Percentiles rank a stretch among this genome's conserved stretches.
These are phyloP conservation scores for Ibidorhyncha struthersii DNA, from an alignment of 2,113 vertebrate genomes.

Conservation along the genomic window DNA sequence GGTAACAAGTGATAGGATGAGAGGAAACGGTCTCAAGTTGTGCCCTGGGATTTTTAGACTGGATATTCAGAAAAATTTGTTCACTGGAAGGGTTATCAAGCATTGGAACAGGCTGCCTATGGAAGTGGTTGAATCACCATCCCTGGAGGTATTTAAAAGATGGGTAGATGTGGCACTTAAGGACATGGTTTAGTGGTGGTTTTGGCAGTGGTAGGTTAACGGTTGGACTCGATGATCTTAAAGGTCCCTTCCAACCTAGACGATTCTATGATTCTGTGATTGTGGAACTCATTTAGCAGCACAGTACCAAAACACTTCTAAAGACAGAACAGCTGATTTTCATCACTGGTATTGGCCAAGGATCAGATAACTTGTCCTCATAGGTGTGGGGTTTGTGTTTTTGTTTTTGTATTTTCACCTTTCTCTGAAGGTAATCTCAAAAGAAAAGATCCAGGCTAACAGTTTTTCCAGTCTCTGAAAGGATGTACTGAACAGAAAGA, in stretches of 20 bases:
- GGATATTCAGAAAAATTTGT: neutral
- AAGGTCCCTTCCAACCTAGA: no score
- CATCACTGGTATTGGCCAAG: neutral
- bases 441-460: neutral
- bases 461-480: neutral
- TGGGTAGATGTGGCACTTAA: accelerated
- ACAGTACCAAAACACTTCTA: neutral
- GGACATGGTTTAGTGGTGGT: neutral
- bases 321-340: neutral
- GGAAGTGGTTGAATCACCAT: neutral
- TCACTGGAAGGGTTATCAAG: neutral
- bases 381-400: neutral
- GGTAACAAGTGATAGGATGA: accelerated
- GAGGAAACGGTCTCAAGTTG: neutral
- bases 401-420: neutral
- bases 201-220: neutral
- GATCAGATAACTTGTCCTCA: neutral
- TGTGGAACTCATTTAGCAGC: neutral
- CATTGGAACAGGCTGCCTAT: neutral
- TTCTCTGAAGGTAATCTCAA: neutral
- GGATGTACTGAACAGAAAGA: neutral
- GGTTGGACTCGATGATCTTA: no score
- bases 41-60: neutral
- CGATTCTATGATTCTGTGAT: no score
- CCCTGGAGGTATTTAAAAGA: neutral